Percentiles rank a stretch among this genome's conserved stretches.
phyloP scores from a whole-genome alignment of 2,113 vertebrate species.

The Etia nguti region DNA sequence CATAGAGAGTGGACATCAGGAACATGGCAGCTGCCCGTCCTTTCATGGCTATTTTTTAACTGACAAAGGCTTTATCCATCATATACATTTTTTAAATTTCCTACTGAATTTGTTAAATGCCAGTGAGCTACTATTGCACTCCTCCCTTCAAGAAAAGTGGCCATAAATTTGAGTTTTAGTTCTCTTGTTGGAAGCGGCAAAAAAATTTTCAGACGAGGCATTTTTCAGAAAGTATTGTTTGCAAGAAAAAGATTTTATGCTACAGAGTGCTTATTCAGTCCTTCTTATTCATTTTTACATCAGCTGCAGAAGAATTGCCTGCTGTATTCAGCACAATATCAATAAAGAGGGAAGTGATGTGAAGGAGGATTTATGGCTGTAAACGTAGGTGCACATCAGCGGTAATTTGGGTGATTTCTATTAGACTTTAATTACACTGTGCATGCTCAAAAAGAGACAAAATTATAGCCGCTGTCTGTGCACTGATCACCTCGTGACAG shows the following conservation, averaged over 20 bases:
- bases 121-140: not conserved
- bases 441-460: not conserved
- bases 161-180: slow-evolving; percentile 28
- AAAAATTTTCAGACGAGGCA: slow-evolving; percentile 1
- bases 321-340: not conserved
- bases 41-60: not conserved
- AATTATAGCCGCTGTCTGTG: not conserved
- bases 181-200: slow-evolving; percentile 15
- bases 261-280: slow-evolving; percentile 24
- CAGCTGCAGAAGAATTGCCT: not conserved
- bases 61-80: not conserved
- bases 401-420: slow-evolving; percentile 10
- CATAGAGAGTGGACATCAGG: not conserved
- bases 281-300: slow-evolving; percentile 9
- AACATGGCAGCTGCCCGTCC: not conserved
- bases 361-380: not conserved
- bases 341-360: not conserved
- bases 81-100: not conserved
- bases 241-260: slow-evolving; percentile 7
- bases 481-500: not conserved
- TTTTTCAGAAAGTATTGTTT: slow-evolving; percentile 12
- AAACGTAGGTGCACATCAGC: not conserved
- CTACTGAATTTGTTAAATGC: slow-evolving; percentile 5
- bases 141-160: not conserved
- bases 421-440: not conserved